Conservation (phyloP, 2,888 invertebrate genomes). For the Calliscelio sp. region DNA sequence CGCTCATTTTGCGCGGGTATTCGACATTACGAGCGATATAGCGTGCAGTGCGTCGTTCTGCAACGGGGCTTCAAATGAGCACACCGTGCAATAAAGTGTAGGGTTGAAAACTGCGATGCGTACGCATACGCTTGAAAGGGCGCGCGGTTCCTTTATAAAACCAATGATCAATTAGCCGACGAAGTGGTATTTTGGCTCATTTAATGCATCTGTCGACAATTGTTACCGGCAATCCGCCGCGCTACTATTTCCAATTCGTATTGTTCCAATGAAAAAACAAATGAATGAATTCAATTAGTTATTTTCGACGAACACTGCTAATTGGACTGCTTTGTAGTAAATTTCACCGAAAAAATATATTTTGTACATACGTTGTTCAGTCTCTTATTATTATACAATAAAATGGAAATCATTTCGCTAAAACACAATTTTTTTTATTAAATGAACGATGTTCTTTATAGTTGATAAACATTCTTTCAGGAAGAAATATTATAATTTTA, state of each 20-base stretch:
- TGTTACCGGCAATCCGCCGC: slow-evolving; percentile 40
- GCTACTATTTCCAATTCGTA: slow-evolving; percentile 39
- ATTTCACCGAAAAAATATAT: too few species aligned
- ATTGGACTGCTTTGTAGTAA: slow-evolving; percentile 30
- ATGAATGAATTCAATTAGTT: slow-evolving; percentile 35
- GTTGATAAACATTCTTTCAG: too few species aligned
- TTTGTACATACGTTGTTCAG: background rate
- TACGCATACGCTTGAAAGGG: slow-evolving; percentile 68
- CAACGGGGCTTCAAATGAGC: slow-evolving; percentile 70
- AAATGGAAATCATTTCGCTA: too few species aligned
- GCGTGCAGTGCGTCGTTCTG: slow-evolving; percentile 71
- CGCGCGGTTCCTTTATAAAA: slow-evolving; percentile 73
- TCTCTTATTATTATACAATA: too few species aligned
- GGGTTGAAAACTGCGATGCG: slow-evolving; percentile 73
- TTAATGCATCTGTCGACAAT: slow-evolving; percentile 70
- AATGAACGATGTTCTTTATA: too few species aligned
- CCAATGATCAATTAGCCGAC: slow-evolving; percentile 73
- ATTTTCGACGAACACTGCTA: slow-evolving; percentile 20
- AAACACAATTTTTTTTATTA: too few species aligned
- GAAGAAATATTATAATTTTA: too few species aligned
- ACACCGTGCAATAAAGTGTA: slow-evolving; percentile 73
- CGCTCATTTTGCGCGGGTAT: slow-evolving; percentile 72
- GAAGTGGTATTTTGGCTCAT: slow-evolving; percentile 64
- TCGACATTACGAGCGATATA: slow-evolving; percentile 72
- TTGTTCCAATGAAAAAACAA: slow-evolving; percentile 50